phyloP scores from a whole-genome alignment of 2,888 invertebrate genomes.

The Drosophila siamana region DNA sequence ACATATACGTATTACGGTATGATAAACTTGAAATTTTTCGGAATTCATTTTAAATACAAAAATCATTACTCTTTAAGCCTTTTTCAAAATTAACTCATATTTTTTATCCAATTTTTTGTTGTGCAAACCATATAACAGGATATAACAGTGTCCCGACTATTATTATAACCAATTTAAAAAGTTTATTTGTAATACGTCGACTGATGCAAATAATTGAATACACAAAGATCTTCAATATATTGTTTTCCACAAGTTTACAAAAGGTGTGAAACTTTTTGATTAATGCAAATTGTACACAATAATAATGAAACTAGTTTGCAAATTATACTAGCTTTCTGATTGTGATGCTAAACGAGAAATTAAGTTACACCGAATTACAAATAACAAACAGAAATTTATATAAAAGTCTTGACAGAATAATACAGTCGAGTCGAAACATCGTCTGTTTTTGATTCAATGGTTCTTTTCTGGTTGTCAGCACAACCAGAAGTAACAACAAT shows the following conservation, averaged over 20 bases:
- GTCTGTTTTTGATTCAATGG: constrained; percentile 23
- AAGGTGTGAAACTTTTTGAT: background rate
- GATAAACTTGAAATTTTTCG: no score
- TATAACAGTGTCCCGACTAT: no score
- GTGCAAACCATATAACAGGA: no score
- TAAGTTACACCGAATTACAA: constrained; percentile 2
- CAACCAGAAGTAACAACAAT: background rate
- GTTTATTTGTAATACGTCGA: no score
- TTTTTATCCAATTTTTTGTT: no score
- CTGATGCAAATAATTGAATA: background rate
- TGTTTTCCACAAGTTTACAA: background rate
- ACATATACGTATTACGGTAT: no score
- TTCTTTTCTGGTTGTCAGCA: constrained; percentile 8
- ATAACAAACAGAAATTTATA: background rate
- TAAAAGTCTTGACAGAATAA: constrained; percentile 1
- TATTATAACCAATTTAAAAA: no score
- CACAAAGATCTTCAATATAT: background rate
- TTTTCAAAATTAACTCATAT: no score
- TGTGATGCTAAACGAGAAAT: background rate
- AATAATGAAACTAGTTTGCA: background rate
- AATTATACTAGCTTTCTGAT: background rate
- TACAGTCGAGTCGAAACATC: background rate
- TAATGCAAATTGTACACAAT: background rate
- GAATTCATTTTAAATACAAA: no score
- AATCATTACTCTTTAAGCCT: no score